Conservation (phyloP, 1,140 invertebrate species). For the Olivierus martensii region DNA sequence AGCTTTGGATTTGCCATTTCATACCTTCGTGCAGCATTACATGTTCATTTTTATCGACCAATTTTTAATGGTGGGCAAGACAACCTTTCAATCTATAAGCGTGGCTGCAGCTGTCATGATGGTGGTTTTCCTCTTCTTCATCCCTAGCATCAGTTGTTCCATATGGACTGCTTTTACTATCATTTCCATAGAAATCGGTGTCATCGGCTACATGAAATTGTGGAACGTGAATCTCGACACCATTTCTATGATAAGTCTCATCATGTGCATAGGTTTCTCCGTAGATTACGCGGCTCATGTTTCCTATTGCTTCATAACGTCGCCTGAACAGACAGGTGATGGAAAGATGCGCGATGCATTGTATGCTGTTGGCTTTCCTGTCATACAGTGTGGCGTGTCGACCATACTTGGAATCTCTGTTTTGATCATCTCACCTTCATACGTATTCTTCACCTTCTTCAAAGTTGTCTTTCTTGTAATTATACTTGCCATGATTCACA, state of each 20-base stretch:
- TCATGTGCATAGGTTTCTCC: constrained; percentile 96
- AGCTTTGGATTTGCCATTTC: constrained; percentile 61
- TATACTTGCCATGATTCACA: constrained; percentile 83
- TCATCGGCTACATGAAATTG: constrained; percentile 88
- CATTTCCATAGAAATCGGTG: constrained; percentile 86
- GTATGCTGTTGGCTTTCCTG: constrained; percentile 77
- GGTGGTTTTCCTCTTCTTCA: constrained; percentile 86
- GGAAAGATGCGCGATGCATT: constrained; percentile 71
- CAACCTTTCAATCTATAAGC: constrained; percentile 80
- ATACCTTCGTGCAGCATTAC: constrained; percentile 63
- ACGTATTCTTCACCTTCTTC: constrained; percentile 94
- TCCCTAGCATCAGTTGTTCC: constrained; percentile 82
- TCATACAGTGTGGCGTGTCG: constrained; percentile 81
- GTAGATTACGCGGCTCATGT: constrained; percentile 96
- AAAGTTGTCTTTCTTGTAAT: constrained; percentile 95
- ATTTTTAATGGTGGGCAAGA: constrained; percentile 80
- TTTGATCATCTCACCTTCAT: constrained; percentile 73
- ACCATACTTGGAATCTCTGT: constrained; percentile 81
- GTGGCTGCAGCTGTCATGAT: constrained; percentile 89
- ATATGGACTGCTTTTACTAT: constrained; percentile 91
- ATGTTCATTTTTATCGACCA: constrained; percentile 90
- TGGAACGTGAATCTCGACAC: constrained; percentile 91
- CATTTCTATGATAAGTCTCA: constrained; percentile 96
- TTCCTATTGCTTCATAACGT: constrained; percentile 89
- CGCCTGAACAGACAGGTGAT: constrained; percentile 28